A percentile compares a stretch with the other conserved stretches of the same genome.
Evolutionary conservation across 2,113 vertebrate genomes (phyloP).

Genomic region (Epinephelus fuscoguttatus): DNA sequence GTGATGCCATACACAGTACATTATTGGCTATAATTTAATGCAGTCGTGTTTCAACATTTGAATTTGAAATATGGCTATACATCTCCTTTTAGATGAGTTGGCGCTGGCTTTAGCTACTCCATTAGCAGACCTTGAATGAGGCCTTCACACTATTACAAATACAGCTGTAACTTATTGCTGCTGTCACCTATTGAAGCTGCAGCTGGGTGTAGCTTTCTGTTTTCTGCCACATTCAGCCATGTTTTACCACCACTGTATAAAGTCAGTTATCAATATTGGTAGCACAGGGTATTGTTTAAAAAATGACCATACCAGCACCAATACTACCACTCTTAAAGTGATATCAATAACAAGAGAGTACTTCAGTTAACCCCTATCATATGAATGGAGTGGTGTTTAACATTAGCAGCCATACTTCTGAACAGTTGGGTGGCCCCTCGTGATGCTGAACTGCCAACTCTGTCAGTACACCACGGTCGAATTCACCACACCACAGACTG

Average conservation of each 20-base stretch:
- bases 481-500: too few relatives aligned
- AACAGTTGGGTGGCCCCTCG: too few relatives aligned
- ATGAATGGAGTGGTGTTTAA: too few relatives aligned
- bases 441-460: too few relatives aligned
- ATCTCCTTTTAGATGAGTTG: conserved; percentile 76
- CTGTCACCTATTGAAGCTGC: conserved; percentile 53
- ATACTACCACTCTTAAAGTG: too few relatives aligned
- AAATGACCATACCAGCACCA: too few relatives aligned
- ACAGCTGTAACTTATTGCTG: conserved; percentile 65
- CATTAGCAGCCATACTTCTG: too few relatives aligned
- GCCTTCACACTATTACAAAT: conserved; percentile 59
- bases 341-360: too few relatives aligned
- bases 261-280: conserved; percentile 13
- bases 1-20: conserved; percentile 48
- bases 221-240: conserved; percentile 15
- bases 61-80: conserved; percentile 73
- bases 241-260: conserved; percentile 27
- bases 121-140: conserved; percentile 74
- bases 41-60: conserved; percentile 67
- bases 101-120: conserved; percentile 70
- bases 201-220: conserved; percentile 31
- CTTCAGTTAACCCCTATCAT: too few relatives aligned
- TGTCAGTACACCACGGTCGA: too few relatives aligned
- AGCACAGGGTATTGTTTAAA: too few relatives aligned
- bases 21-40: conserved; percentile 70